These are phyloP conservation scores for Drosophila insularis DNA, from an alignment of 1,140 invertebrate genomes.

Conservation along the genomic window DNA sequence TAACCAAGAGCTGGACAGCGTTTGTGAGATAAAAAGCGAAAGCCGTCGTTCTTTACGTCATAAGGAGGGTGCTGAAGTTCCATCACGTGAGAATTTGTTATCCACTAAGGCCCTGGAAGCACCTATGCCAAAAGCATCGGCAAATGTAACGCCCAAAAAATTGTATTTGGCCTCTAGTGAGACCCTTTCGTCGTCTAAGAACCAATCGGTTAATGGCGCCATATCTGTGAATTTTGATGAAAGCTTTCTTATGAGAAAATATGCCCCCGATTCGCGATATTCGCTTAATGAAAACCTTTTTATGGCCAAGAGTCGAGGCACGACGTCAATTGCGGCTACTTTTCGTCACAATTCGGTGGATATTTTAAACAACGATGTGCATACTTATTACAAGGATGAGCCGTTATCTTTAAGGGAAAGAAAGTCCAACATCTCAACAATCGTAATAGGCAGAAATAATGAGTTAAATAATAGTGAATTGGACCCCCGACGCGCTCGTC, in stretches of 20 bases:
- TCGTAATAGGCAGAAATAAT: conserved; percentile 62
- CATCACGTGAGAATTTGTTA: conserved; percentile 71
- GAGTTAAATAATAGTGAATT: conserved; percentile 43
- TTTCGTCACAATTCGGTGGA: conserved; percentile 76
- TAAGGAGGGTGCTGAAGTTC: conserved; percentile 70
- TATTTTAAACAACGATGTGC: conserved; percentile 71
- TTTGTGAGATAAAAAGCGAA: conserved; percentile 70
- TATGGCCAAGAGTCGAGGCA: conserved; percentile 47
- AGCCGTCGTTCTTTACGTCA: conserved; percentile 73
- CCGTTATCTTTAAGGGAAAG: conserved; percentile 56
- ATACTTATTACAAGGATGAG: conserved; percentile 71
- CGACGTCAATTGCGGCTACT: conserved; percentile 46
- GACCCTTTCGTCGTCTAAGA: conserved; percentile 77
- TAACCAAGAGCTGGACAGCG: conserved; percentile 68
- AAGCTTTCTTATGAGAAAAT: conserved; percentile 65
- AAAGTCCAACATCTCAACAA: conserved; percentile 40
- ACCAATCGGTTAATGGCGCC: conserved; percentile 48
- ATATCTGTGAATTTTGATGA: conserved; percentile 56
- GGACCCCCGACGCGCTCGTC: conserved; percentile 52
- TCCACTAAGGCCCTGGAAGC: conserved; percentile 26
- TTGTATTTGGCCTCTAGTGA: conserved; percentile 74
- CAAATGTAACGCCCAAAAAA: conserved; percentile 55
- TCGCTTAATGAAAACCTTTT: conserved; percentile 77
- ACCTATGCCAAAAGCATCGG: conserved; percentile 28
- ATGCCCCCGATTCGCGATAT: conserved; percentile 62